Evolutionary conservation across 2,797 vertebrate genomes (phyloP).

Genomic region (Rhincodon typus): DNA sequence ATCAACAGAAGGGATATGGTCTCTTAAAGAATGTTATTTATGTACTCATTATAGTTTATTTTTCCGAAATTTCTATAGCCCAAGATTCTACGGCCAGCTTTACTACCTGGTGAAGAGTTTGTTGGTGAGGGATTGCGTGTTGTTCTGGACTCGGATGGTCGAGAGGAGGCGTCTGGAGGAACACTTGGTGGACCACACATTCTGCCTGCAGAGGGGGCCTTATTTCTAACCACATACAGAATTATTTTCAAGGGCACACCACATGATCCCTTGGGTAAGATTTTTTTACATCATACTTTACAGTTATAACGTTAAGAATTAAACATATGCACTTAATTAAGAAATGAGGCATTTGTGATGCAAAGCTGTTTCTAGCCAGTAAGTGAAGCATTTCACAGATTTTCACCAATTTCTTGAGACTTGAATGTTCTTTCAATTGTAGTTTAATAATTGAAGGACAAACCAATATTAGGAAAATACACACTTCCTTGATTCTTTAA

Average conservation of each 20-base stretch:
- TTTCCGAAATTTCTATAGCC: conserved; percentile 62
- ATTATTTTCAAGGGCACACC: conserved; percentile 95
- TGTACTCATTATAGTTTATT: background rate
- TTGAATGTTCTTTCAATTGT: background rate
- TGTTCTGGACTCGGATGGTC: conserved; percentile 84
- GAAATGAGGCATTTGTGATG: background rate
- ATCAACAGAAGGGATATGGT: conserved; percentile 1
- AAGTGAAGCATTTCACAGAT: background rate
- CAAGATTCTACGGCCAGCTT: conserved; percentile 84
- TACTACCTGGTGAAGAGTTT: conserved; percentile 91
- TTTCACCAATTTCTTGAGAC: background rate
- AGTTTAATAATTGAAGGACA: background rate
- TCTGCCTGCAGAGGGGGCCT: conserved; percentile 92
- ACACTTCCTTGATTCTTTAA: background rate
- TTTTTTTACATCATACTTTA: conserved; percentile 3
- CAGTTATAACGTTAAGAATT: conserved; percentile 1
- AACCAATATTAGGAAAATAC: background rate
- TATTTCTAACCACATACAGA: conserved; percentile 93
- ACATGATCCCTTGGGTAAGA: conserved; percentile 85
- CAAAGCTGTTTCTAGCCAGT: background rate
- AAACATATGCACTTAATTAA: background rate
- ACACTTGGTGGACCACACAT: conserved; percentile 90
- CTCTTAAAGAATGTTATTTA: conserved; percentile 14
- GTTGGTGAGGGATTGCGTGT: conserved; percentile 89
- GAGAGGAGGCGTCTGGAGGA: conserved; percentile 90